These are phyloP conservation scores for Scrobipalpa atriplicella DNA, from an alignment of 2,888 invertebrate species.

Conservation along the genomic window DNA sequence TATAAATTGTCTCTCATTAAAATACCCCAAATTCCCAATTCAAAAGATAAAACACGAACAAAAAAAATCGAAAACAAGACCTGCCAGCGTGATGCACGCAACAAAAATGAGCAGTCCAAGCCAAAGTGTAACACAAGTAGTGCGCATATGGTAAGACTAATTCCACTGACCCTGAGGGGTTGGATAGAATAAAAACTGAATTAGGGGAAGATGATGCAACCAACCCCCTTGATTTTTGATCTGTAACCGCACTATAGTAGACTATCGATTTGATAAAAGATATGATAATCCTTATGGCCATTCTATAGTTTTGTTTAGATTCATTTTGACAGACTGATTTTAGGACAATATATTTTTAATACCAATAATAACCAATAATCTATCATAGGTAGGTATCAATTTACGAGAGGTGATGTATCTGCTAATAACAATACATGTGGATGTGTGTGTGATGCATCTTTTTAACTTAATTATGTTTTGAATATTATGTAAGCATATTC, in stretches of 20 bases:
- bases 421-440: too few relatives aligned
- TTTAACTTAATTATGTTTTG: too few relatives aligned
- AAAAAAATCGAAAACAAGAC: background rate
- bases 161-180: constrained; percentile 74
- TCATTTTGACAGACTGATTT: too few relatives aligned
- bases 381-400: too few relatives aligned
- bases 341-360: too few relatives aligned
- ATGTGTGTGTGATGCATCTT: too few relatives aligned
- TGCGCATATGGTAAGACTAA: constrained; percentile 82
- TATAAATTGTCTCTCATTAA: too few relatives aligned
- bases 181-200: constrained; percentile 79
- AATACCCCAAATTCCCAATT: too few relatives aligned
- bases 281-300: too few relatives aligned
- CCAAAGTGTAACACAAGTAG: constrained; percentile 76
- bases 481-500: too few relatives aligned
- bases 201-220: constrained; percentile 80
- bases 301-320: too few relatives aligned
- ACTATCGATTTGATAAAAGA: background rate
- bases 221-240: constrained; percentile 82
- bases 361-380: background rate
- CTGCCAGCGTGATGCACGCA: constrained; percentile 43
- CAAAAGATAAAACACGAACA: background rate
- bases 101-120: constrained; percentile 69
- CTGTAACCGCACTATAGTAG: background rate
- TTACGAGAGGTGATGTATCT: too few relatives aligned